phyloP scores from a whole-genome alignment of 2,797 vertebrate species.

The Synaphobranchus kaupii region DNA sequence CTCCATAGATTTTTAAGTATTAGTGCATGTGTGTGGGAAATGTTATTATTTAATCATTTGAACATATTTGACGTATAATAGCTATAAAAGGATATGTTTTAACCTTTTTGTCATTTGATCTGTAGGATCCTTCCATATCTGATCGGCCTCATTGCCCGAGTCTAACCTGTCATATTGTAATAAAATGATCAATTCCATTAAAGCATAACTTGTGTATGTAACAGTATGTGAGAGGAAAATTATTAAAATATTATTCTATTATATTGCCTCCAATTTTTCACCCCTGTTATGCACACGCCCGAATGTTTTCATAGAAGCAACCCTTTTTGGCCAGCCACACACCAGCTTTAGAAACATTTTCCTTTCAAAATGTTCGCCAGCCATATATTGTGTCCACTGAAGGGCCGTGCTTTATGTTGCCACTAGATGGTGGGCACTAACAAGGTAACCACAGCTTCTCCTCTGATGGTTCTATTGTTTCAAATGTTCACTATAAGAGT shows the following conservation, averaged over 20 bases:
- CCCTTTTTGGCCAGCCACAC: neutral
- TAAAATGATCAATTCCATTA: constrained; percentile 3
- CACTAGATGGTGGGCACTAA: neutral
- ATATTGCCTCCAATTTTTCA: neutral
- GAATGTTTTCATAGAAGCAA: neutral
- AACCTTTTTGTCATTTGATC: constrained; percentile 9
- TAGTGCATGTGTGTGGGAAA: neutral
- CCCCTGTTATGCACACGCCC: neutral
- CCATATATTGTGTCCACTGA: neutral
- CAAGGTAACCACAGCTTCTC: neutral
- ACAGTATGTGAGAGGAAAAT: constrained; percentile 9
- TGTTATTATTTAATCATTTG: constrained; percentile 6
- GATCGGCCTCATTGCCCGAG: neutral
- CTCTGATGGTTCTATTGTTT: neutral
- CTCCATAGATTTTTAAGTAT: neutral
- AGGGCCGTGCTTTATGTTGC: neutral
- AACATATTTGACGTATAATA: neutral
- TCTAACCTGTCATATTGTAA: constrained; percentile 15
- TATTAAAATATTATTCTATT: constrained; percentile 29
- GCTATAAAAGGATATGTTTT: neutral
- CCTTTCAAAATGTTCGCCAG: neutral
- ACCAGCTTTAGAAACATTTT: neutral
- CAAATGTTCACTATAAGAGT: neutral
- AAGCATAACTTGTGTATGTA: constrained; percentile 20
- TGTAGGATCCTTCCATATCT: neutral